phyloP scores from a whole-genome alignment of 2,888 invertebrate species.

The Deroplatys truncata region DNA sequence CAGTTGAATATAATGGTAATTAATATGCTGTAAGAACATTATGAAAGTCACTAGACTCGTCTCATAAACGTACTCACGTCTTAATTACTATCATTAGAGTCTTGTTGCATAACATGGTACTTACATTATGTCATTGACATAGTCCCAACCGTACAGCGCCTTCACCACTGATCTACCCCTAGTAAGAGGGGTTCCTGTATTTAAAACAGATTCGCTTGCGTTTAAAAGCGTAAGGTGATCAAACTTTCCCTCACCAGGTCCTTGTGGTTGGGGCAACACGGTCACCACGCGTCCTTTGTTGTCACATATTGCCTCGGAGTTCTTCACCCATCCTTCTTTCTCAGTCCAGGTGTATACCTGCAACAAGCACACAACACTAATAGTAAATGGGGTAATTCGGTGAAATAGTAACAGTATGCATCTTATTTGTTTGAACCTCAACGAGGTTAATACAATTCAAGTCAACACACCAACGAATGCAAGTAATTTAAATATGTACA shows the following conservation, averaged over 20 bases:
- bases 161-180: constrained; percentile 58
- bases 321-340: constrained; percentile 66
- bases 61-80: too few relatives aligned
- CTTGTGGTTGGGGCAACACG: constrained; percentile 40
- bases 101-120: constrained; percentile 29
- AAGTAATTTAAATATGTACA: too few relatives aligned
- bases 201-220: neutral
- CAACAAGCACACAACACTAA: neutral
- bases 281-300: constrained; percentile 48
- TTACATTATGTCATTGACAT: constrained; percentile 54
- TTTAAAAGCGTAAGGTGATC: constrained; percentile 39
- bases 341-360: constrained; percentile 51
- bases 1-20: too few relatives aligned
- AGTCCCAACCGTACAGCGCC: constrained; percentile 59
- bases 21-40: too few relatives aligned
- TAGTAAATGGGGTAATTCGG: too few relatives aligned
- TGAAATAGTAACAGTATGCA: too few relatives aligned
- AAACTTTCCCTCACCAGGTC: constrained; percentile 38
- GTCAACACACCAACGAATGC: too few relatives aligned
- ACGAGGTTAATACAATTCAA: too few relatives aligned
- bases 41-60: too few relatives aligned
- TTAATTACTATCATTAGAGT: too few relatives aligned
- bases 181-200: constrained; percentile 48
- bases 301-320: constrained; percentile 47
- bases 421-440: too few relatives aligned